Conservation (phyloP, 2,113 vertebrate genomes). For the Labeo catla region DNA sequence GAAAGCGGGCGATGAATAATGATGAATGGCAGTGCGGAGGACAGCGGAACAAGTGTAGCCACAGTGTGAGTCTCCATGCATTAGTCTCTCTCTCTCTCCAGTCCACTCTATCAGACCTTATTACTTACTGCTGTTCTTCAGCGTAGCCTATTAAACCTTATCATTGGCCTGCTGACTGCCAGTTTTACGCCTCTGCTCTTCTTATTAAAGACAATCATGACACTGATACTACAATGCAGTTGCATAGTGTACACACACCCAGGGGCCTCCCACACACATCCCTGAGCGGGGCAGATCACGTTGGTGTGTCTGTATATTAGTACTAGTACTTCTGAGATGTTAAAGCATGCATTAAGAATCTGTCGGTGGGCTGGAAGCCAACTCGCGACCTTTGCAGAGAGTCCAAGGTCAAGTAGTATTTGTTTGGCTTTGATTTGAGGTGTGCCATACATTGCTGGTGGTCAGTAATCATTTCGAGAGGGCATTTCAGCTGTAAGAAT, state of each 20-base stretch:
- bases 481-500: not conserved
- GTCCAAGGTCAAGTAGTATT: not conserved
- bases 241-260: conserved; percentile 38
- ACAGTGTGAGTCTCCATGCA: conserved; percentile 37
- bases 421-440: not conserved
- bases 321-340: not conserved
- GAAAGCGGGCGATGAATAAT: conserved; percentile 50
- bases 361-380: not conserved
- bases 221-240: conserved; percentile 36
- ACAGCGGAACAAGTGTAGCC: conserved; percentile 54
- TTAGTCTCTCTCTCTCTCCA: conserved; percentile 29
- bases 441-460: not conserved
- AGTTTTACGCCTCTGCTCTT: conserved; percentile 54
- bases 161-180: conserved; percentile 53
- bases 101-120: conserved; percentile 55
- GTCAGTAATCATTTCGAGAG: not conserved
- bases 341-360: not conserved
- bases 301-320: not conserved
- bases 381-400: not conserved
- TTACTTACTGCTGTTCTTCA: conserved; percentile 56
- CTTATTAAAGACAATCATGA: conserved; percentile 49
- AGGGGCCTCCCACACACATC: conserved; percentile 33
- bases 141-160: conserved; percentile 58
- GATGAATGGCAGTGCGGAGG: conserved; percentile 48
- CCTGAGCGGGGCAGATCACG: not conserved